A percentile compares a stretch with the other conserved stretches of the same genome.
Evolutionary conservation across 2,797 vertebrate genomes (phyloP).

Genomic region (Poecilia wingei): DNA sequence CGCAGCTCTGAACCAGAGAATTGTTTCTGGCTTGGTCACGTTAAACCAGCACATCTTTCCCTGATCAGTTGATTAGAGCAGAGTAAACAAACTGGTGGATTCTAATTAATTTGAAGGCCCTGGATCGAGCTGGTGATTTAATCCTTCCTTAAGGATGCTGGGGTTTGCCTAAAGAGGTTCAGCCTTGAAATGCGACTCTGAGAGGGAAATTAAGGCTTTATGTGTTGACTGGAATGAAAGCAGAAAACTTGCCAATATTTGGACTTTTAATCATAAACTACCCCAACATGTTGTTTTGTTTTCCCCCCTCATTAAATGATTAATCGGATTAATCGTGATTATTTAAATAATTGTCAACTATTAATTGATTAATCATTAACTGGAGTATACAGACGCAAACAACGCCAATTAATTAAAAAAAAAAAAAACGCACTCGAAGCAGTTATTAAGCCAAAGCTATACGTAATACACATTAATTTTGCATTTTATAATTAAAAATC

Average conservation of each 20-base stretch:
- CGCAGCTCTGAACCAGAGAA: slow-evolving; percentile 10
- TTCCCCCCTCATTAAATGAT: background rate
- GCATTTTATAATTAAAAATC: background rate
- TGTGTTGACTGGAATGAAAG: slow-evolving; percentile 23
- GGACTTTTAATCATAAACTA: background rate
- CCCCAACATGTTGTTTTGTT: background rate
- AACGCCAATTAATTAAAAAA: background rate
- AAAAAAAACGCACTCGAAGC: background rate
- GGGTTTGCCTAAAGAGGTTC: slow-evolving; percentile 52
- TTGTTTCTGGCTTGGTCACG: slow-evolving; percentile 23
- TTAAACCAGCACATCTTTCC: slow-evolving; percentile 21
- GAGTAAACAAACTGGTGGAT: slow-evolving; percentile 5
- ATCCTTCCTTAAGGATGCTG: slow-evolving; percentile 50
- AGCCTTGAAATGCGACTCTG: slow-evolving; percentile 15
- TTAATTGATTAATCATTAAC: background rate
- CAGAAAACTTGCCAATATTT: background rate
- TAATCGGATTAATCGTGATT: background rate
- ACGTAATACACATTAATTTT: background rate
- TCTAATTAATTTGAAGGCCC: slow-evolving; percentile 49
- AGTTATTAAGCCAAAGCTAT: background rate
- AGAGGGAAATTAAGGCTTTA: slow-evolving; percentile 54
- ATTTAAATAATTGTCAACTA: background rate
- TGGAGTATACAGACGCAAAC: background rate
- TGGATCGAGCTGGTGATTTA: slow-evolving; percentile 55
- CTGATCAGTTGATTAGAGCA: slow-evolving; percentile 23